Evolutionary conservation across 1,140 invertebrate species (phyloP).

Genomic region (Triops longicaudatus): DNA sequence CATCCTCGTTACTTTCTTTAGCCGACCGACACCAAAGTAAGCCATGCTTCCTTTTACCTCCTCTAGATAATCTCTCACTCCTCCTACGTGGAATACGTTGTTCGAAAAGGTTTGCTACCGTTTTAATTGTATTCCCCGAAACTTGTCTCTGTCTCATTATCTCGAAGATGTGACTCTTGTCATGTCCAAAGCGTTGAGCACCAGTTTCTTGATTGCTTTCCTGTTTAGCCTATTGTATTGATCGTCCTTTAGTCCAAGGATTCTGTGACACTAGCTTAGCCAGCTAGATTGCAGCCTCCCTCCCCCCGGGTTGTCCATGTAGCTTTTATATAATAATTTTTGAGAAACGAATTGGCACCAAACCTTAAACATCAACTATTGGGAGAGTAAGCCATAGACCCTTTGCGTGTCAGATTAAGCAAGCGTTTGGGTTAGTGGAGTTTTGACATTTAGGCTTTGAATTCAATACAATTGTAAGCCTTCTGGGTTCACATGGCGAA

Average conservation of each 20-base stretch:
- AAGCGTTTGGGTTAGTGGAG: not conserved
- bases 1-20: conserved; percentile 82
- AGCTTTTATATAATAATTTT: not conserved
- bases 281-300: not conserved
- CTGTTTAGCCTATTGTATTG: conserved; percentile 27
- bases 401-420: not conserved
- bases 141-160: too few relatives aligned
- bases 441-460: not conserved
- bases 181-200: not conserved
- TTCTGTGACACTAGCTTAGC: not conserved
- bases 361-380: not conserved
- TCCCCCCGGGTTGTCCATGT: not conserved
- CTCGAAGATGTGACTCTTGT: not conserved
- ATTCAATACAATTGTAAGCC: conserved; percentile 16
- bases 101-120: too few relatives aligned
- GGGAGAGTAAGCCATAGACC: too few relatives aligned
- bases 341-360: not conserved
- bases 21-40: conserved; percentile 98
- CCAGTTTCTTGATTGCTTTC: conserved; percentile 24
- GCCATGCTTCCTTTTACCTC: conserved; percentile 41
- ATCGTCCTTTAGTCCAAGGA: conserved; percentile 6
- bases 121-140: too few relatives aligned
- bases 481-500: not conserved
- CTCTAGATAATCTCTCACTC: not conserved
- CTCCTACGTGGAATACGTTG: too few relatives aligned